phyloP scores from a whole-genome alignment of 2,888 invertebrate species.

The Zygogramma bicolorata region DNA sequence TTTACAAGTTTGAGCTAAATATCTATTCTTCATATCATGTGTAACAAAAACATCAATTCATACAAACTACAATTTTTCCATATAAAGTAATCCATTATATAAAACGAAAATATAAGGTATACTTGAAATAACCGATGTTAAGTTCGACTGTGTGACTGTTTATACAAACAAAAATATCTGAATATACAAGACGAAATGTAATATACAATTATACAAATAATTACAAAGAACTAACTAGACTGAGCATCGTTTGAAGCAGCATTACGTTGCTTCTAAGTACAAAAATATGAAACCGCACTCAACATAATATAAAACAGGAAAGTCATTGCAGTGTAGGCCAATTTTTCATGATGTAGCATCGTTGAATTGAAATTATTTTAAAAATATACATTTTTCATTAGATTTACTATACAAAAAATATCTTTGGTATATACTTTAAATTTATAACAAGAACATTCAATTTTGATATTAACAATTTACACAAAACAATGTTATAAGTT shows the following conservation, averaged over 20 bases:
- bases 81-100: conserved; percentile 37
- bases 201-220: conserved; percentile 39
- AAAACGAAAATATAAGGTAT: conserved; percentile 42
- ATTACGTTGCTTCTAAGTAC: conserved; percentile 50
- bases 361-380: conserved; percentile 56
- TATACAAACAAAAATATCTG: conserved; percentile 6
- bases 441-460: conserved; percentile 61
- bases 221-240: conserved; percentile 47
- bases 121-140: conserved; percentile 16
- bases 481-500: conserved; percentile 40
- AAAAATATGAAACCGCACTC: conserved; percentile 49
- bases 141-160: neutral
- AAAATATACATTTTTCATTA: conserved; percentile 62
- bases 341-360: conserved; percentile 47
- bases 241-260: conserved; percentile 53
- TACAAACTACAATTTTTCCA: conserved; percentile 34
- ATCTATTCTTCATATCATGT: conserved; percentile 36
- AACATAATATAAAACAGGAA: conserved; percentile 40
- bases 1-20: conserved; percentile 65
- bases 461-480: conserved; percentile 54
- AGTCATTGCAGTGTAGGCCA: conserved; percentile 44
- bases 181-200: conserved; percentile 18
- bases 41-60: conserved; percentile 44
- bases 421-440: conserved; percentile 65
- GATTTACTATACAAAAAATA: conserved; percentile 64